phyloP scores from a whole-genome alignment of 2,888 invertebrate genomes.

The Polymixis lichenea region DNA sequence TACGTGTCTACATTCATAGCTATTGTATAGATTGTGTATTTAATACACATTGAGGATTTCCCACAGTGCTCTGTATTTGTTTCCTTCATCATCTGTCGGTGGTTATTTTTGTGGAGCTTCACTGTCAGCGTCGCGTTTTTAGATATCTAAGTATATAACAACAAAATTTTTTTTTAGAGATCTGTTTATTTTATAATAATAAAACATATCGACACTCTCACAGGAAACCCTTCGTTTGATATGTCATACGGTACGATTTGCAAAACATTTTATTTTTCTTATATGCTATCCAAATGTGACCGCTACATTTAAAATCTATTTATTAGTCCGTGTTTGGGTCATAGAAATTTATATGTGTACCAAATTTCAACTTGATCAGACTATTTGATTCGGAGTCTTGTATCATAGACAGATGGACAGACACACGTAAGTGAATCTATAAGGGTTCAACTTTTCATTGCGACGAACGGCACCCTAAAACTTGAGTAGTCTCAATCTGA shows the following conservation, averaged over 20 bases:
- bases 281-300: neutral
- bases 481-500: no score
- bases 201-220: no score
- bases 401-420: neutral
- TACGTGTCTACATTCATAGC: neutral
- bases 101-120: constrained; percentile 6
- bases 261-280: neutral
- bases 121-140: constrained; percentile 35
- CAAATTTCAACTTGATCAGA: neutral
- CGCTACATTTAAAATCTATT: neutral
- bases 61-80: constrained; percentile 39
- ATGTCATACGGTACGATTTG: neutral
- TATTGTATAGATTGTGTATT: constrained; percentile 9
- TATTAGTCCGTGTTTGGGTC: neutral
- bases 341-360: neutral
- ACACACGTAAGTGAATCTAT: neutral
- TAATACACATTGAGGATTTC: constrained; percentile 21
- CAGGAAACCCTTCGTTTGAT: no score
- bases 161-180: no score
- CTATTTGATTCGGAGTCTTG: neutral
- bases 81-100: constrained; percentile 12
- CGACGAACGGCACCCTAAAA: neutral
- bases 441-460: neutral
- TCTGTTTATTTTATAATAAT: no score
- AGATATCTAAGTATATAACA: no score